Base-by-base conservation (phyloP, 2,797 vertebrate genomes). In the Hydrophis major region DNA sequence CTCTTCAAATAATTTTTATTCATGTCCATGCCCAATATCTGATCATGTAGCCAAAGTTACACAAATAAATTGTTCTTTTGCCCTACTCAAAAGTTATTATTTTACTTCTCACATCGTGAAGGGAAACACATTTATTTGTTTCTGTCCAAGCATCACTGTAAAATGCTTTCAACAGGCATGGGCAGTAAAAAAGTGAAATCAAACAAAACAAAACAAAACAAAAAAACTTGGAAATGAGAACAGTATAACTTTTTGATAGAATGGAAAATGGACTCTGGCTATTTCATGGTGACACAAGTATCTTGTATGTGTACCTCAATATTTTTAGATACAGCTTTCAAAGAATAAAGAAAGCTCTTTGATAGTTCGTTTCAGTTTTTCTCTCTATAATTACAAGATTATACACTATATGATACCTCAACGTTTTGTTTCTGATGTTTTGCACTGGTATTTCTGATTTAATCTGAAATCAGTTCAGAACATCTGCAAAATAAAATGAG, bases 251-350 rank as follows among this genome's bases (percentile, higher is more conserved):
- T 59, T 78, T 83, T 60, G 42, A 25, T 32, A 57, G 55, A n/a
- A 89, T 12, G 4, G 42, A 53, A 78, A 92, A 90, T 83, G 47
- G 47, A 57, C 37, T 88, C 37, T 78, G 60, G 12, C 28, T 63
- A n/a, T 61, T 28, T 78, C 25, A 86, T 20, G 14, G 88, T 16
- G 92, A 50, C 90, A 87, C 20, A 66, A 32, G 56, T 89, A 37
- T 87, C 20, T 83, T 55, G 20, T 11, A 16, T 86, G 89, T 94
- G 88, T 89, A n/a, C n/a, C 28, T 61, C 25, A 56, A 61, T 69
- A 78, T 92, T 95, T 47, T 59, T 69, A 74, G 47, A 91, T 74
- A 63, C 16, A 93, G 60, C 90, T 92, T 83, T 92, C 74, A 47
- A 4, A 47, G 50, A 88, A 2, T 27, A 78, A 74, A 22, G 69